Percentiles rank a stretch among this genome's conserved stretches.
These are phyloP conservation scores for Geococcyx californianus DNA, from an alignment of 2,113 vertebrate genomes.

Conservation along the genomic window DNA sequence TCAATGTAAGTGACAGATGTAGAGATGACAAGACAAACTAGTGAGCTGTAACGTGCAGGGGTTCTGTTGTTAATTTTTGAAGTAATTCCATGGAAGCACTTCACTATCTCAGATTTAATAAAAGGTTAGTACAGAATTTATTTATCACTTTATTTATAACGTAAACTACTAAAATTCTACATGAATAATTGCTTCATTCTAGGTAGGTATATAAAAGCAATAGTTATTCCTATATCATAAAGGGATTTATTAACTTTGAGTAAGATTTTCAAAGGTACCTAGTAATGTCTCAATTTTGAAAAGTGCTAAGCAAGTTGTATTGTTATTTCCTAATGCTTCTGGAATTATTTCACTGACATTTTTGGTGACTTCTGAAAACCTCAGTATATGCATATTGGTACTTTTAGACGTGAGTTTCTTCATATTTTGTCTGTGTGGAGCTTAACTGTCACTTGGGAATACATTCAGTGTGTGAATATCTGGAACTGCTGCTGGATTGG, in stretches of 20 bases:
- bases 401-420: not conserved
- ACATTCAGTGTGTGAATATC: not conserved
- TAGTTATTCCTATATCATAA: not conserved
- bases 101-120: not conserved
- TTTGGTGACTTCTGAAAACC: not conserved
- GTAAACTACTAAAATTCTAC: not conserved
- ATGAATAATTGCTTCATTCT: not conserved
- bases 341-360: not conserved
- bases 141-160: not conserved
- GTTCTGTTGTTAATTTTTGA: not conserved
- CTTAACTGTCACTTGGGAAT: not conserved
- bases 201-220: not conserved
- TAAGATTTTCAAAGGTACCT: not conserved
- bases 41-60: not conserved
- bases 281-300: not conserved
- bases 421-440: not conserved
- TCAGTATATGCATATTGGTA: not conserved
- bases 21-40: not conserved
- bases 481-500: fast-evolving
- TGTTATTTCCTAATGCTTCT: not conserved
- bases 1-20: not conserved
- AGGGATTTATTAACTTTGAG: not conserved
- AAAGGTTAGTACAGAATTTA: not conserved
- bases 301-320: not conserved
- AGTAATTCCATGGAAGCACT: not conserved